These are phyloP conservation scores for Dallia pectoralis DNA, from an alignment of 2,797 vertebrate species.

Conservation along the genomic window DNA sequence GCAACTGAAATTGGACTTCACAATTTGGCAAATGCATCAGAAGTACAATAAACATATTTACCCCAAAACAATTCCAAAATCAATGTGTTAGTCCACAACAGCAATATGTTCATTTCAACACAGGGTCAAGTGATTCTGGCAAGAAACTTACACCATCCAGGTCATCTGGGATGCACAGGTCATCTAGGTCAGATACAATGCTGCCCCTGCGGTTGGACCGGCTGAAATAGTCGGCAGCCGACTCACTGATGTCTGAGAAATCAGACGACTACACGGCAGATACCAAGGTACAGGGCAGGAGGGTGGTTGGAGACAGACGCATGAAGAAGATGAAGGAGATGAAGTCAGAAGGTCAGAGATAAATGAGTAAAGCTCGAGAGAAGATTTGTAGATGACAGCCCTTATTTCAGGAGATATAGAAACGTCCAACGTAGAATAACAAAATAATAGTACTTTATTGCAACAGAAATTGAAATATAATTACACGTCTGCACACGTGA, in stretches of 20 bases:
- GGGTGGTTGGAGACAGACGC: conserved; percentile 20
- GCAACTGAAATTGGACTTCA: no score
- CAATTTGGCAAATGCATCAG: no score
- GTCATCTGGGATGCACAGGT: conserved; percentile 84
- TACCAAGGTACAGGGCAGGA: conserved; percentile 32
- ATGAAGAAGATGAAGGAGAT: conserved; percentile 39
- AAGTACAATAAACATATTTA: no score
- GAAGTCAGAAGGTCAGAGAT: not conserved
- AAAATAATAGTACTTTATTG: not conserved
- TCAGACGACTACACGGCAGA: conserved; percentile 77
- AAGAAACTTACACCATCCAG: conserved; percentile 84
- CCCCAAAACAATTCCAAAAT: not conserved
- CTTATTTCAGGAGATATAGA: conserved; percentile 1
- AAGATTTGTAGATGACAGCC: conserved; percentile 9
- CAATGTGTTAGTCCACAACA: not conserved
- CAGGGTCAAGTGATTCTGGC: not conserved
- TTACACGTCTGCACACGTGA: not conserved
- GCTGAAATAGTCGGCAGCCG: conserved; percentile 95
- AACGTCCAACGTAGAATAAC: conserved; percentile 11
- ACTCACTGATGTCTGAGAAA: conserved; percentile 88
- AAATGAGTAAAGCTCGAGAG: not conserved
- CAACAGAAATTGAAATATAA: not conserved
- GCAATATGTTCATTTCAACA: not conserved
- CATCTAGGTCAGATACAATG: conserved; percentile 89
- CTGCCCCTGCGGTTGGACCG: conserved; percentile 90